Base-by-base conservation (phyloP, 2,113 vertebrate species). In the Taurulus bubalis region DNA sequence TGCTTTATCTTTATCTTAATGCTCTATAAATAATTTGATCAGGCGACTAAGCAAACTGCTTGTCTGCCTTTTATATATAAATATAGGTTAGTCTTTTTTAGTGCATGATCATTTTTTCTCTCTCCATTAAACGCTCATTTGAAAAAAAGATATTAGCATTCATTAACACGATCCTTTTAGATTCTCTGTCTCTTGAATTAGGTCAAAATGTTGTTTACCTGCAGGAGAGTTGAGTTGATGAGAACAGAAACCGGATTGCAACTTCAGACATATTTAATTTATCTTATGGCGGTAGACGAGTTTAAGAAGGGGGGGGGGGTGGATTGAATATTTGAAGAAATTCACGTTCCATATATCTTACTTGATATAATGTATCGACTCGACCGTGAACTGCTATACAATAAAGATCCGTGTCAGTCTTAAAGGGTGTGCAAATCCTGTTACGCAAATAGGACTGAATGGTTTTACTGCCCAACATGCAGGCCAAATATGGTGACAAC, bases 81-180 rank as follows among this genome's bases (percentile, higher is more conserved):
- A 63, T 38, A 26, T n/a, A 49, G 12, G 11, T 42, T 3, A n/a
- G 2, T 68, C 45, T 53, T 42, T 42, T 71, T 53, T 7, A 16
- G n/a, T 15, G 79, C 82, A 69, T 76, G 93, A 90, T 91, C 92
- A 91, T 79, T 85, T 88, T n/a, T 9, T 51, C 2, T 49, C 16
- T 82, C 26, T 64, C 65, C 42, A 84, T 87, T 80, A 82, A 80
- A 59, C 36, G 40, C 75, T 80, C 63, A 40, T 55, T 74, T 83
- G 76, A 87, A 80, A 34, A 70, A 40, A 49, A 26, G 32, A 38
- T 20, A 3, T 47, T 26, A 62, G 3, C 49, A 5, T 63, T 64
- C 40, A 63, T 78, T 77, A 79, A 70, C 66, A 45, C 59, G 36
- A 12, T 16, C 34, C 60, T 76, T 30, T 42, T 68, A 18, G 75